These are phyloP conservation scores for Albula glossodonta DNA, from an alignment of 2,113 vertebrate genomes.

Conservation along the genomic window DNA sequence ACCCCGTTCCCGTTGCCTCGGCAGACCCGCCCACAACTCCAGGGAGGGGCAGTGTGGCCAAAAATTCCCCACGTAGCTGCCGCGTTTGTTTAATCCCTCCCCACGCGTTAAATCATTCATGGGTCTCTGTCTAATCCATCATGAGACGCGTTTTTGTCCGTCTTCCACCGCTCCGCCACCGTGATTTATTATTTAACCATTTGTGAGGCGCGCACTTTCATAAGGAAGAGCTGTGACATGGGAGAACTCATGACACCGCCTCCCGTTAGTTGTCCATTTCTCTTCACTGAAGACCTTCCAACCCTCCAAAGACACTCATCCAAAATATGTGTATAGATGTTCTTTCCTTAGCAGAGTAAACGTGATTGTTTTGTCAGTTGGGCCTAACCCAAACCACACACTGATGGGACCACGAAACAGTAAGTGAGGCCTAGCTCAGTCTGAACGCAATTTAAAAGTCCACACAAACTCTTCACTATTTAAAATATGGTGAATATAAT, in stretches of 20 bases:
- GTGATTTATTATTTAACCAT: slow-evolving; percentile 94
- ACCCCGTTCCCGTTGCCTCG: background rate
- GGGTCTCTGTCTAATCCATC: slow-evolving; percentile 79
- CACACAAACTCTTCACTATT: background rate
- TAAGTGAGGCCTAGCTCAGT: too few relatives aligned
- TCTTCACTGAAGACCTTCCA: slow-evolving; percentile 58
- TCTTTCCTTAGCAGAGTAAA: slow-evolving; percentile 75
- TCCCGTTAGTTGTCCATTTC: slow-evolving; percentile 84
- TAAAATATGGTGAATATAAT: background rate
- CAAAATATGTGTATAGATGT: slow-evolving; percentile 68
- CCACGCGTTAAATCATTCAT: slow-evolving; percentile 86
- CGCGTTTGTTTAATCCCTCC: slow-evolving; percentile 82
- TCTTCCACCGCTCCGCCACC: slow-evolving; percentile 79
- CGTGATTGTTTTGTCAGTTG: background rate
- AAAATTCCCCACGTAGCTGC: slow-evolving; percentile 76
- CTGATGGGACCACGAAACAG: too few relatives aligned
- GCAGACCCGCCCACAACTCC: slow-evolving; percentile 18
- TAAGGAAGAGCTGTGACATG: slow-evolving; percentile 72
- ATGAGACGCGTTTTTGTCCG: slow-evolving; percentile 83
- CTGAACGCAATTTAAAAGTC: background rate
- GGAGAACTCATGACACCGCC: slow-evolving; percentile 82
- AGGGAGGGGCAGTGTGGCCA: slow-evolving; percentile 73
- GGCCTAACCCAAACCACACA: background rate
- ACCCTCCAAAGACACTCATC: slow-evolving; percentile 33
- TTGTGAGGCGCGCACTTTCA: slow-evolving; percentile 81